Evolutionary conservation across 2,888 invertebrate genomes (phyloP).

Genomic region (Ornithoptera priamus): DNA sequence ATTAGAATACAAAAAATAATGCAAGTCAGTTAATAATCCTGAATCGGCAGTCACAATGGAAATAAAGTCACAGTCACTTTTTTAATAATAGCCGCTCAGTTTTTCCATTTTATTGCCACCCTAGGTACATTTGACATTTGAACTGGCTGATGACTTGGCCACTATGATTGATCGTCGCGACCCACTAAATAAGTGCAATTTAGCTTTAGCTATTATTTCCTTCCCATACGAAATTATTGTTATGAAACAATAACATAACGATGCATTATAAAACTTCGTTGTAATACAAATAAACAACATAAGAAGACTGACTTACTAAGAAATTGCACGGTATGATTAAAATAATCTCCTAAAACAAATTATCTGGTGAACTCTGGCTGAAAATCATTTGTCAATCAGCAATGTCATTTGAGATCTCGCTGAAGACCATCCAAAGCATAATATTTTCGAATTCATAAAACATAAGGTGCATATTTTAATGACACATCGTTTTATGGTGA

Average conservation of each 20-base stretch:
- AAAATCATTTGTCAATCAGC: constrained; percentile 72
- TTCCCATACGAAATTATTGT: constrained; percentile 67
- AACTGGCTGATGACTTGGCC: constrained; percentile 77
- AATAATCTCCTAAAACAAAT: constrained; percentile 64
- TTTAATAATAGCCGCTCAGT: constrained; percentile 77
- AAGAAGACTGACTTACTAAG: not conserved
- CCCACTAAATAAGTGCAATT: constrained; percentile 79
- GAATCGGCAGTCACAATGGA: constrained; percentile 79
- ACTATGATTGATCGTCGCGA: constrained; percentile 76
- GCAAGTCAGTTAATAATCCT: constrained; percentile 80
- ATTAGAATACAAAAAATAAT: constrained; percentile 80
- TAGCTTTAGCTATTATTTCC: constrained; percentile 67
- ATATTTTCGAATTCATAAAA: constrained; percentile 38
- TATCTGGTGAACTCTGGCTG: constrained; percentile 71
- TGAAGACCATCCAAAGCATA: constrained; percentile 44
- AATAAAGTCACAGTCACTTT: constrained; percentile 80
- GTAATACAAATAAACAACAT: not conserved
- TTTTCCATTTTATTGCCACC: constrained; percentile 77
- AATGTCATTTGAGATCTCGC: constrained; percentile 67
- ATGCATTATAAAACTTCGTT: not conserved
- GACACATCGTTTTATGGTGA: constrained; percentile 13
- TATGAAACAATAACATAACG: constrained; percentile 35
- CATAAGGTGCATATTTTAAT: constrained; percentile 45
- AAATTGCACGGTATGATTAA: constrained; percentile 28
- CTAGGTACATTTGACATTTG: constrained; percentile 79